phyloP scores from a whole-genome alignment of 2,888 invertebrate species.

The Pilophorus perplexus region DNA sequence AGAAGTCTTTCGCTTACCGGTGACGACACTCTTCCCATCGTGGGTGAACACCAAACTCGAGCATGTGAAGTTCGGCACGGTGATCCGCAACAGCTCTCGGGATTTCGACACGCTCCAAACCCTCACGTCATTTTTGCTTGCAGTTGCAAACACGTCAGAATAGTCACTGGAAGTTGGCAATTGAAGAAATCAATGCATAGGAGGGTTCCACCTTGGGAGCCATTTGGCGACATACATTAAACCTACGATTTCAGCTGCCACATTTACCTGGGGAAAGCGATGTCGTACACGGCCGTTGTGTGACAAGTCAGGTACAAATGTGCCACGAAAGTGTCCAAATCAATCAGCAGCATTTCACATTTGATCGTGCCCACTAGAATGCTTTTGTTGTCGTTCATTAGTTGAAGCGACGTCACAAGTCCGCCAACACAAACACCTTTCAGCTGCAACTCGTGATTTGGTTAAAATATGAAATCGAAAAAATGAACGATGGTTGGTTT shows the following conservation, averaged over 20 bases:
- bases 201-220: neutral
- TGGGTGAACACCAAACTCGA: conserved; percentile 71
- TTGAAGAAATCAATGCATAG: too few species aligned
- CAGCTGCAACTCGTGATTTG: too few species aligned
- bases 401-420: conserved; percentile 67
- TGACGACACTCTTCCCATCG: conserved; percentile 77
- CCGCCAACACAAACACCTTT: conserved; percentile 59
- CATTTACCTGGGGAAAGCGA: conserved; percentile 74
- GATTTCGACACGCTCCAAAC: conserved; percentile 77
- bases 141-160: conserved; percentile 83
- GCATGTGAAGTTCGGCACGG: conserved; percentile 84
- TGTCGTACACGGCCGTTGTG: conserved; percentile 71
- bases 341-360: conserved; percentile 79
- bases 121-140: conserved; percentile 78
- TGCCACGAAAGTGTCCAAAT: conserved; percentile 64
- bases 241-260: neutral
- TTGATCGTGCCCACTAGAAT: conserved; percentile 72
- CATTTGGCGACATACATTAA: neutral
- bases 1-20: conserved; percentile 56
- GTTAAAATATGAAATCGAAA: too few species aligned
- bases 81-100: conserved; percentile 77
- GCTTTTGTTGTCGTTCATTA: conserved; percentile 59
- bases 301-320: conserved; percentile 80
- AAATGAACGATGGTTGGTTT: neutral
- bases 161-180: conserved; percentile 61